A percentile compares a stretch with the other conserved stretches of the same genome.
These are phyloP conservation scores for Epinotia brunnichana DNA, from an alignment of 2,888 invertebrate genomes.

Conservation along the genomic window DNA sequence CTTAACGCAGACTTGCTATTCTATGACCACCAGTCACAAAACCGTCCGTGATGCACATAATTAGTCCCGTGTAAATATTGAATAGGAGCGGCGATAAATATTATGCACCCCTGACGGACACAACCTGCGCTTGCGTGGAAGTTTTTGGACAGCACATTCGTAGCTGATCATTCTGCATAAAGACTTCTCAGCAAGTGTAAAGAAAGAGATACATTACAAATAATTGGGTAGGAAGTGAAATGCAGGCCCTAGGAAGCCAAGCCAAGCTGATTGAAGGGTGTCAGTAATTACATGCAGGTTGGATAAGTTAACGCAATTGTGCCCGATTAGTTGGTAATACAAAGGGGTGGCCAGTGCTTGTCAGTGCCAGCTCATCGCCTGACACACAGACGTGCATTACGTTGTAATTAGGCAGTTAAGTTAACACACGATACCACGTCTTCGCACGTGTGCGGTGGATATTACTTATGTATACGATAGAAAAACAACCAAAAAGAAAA, in stretches of 20 bases:
- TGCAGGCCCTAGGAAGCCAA: background rate
- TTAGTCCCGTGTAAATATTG: no score
- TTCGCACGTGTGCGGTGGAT: background rate
- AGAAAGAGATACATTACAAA: background rate
- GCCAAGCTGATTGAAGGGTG: constrained; percentile 18
- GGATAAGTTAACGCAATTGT: constrained; percentile 54
- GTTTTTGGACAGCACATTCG: background rate
- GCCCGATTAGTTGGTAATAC: constrained; percentile 61
- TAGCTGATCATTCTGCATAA: background rate
- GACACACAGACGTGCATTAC: constrained; percentile 30
- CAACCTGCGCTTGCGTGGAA: background rate
- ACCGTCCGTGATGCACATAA: no score
- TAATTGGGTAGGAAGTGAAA: background rate
- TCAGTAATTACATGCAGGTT: constrained; percentile 21
- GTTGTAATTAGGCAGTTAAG: constrained; percentile 13
- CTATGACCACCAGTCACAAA: background rate
- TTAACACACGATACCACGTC: background rate
- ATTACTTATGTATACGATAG: background rate
- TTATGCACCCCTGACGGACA: background rate
- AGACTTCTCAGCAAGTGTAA: background rate
- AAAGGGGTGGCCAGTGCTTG: constrained; percentile 62
- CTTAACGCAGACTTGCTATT: background rate
- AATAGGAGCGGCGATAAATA: background rate
- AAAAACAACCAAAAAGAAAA: background rate
- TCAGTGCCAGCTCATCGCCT: constrained; percentile 57